phyloP scores from a whole-genome alignment of 2,888 invertebrate species.

The Salpingus planirostris region DNA sequence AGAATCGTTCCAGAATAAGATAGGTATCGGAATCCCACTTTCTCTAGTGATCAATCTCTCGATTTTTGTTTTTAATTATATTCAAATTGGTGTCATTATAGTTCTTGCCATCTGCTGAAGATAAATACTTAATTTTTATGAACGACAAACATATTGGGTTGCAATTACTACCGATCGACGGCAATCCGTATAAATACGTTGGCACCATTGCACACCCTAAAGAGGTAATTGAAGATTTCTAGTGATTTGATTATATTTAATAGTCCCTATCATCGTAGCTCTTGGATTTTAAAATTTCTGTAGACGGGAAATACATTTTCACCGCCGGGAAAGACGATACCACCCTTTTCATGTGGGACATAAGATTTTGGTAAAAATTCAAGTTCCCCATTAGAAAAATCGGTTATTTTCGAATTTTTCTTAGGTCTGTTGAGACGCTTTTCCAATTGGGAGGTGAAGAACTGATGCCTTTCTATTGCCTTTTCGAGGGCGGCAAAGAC shows the following conservation, averaged over 20 bases:
- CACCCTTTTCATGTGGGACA: constrained; percentile 50
- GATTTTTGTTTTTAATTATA: no score
- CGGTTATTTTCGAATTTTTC: constrained; percentile 3
- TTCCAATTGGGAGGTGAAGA: constrained; percentile 47
- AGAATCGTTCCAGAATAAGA: no score
- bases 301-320: constrained; percentile 46
- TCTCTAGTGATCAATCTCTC: no score
- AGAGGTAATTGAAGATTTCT: constrained; percentile 41
- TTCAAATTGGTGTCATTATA: constrained; percentile 16
- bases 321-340: constrained; percentile 47
- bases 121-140: constrained; percentile 51
- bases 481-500: constrained; percentile 60
- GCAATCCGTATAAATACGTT: constrained; percentile 62
- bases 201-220: constrained; percentile 57
- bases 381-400: background rate
- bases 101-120: constrained; percentile 36
- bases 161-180: constrained; percentile 60
- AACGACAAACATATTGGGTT: constrained; percentile 59
- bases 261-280: no score
- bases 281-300: constrained; percentile 36
- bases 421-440: constrained; percentile 41
- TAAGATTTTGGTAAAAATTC: constrained; percentile 43
- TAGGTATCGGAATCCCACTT: no score
- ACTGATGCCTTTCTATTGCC: constrained; percentile 59
- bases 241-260: constrained; percentile 5